A percentile compares a stretch with the other conserved stretches of the same genome.
Conservation (phyloP, 1,140 invertebrate species). For the Akabosia matsudoensis region DNA sequence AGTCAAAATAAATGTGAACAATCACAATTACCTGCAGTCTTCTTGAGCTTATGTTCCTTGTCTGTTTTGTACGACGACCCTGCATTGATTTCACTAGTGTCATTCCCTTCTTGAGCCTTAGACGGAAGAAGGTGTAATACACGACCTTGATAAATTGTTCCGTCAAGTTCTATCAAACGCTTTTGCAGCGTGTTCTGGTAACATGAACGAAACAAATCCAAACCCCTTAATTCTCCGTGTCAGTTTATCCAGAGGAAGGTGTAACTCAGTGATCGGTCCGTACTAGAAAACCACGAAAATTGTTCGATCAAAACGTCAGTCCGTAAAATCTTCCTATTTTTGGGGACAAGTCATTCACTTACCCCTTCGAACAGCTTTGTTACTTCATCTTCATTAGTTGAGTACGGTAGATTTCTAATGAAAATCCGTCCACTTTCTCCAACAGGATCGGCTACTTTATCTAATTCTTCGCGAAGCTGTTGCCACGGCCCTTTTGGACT, state of each 20-base stretch:
- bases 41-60: conserved; percentile 76
- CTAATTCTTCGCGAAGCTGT: conserved; percentile 62
- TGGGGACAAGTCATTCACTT: conserved; percentile 47
- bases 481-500: conserved; percentile 50
- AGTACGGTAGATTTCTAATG: conserved; percentile 88
- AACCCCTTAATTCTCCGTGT: conserved; percentile 89
- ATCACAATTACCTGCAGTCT: conserved; percentile 56
- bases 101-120: conserved; percentile 60
- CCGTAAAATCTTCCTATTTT: too few relatives aligned
- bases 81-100: not conserved
- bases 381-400: conserved; percentile 82
- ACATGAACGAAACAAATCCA: conserved; percentile 85
- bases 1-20: not conserved
- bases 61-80: conserved; percentile 75
- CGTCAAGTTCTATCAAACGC: conserved; percentile 86
- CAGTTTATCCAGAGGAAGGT: conserved; percentile 80
- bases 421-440: conserved; percentile 91
- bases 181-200: conserved; percentile 90
- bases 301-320: not conserved
- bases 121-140: conserved; percentile 90
- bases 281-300: conserved; percentile 34
- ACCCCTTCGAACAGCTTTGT: conserved; percentile 82
- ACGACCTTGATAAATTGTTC: conserved; percentile 81
- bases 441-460: conserved; percentile 71
- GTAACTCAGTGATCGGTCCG: conserved; percentile 83